These are phyloP conservation scores for Chymomyza amoena DNA, from an alignment of 2,888 invertebrate species.

Conservation along the genomic window DNA sequence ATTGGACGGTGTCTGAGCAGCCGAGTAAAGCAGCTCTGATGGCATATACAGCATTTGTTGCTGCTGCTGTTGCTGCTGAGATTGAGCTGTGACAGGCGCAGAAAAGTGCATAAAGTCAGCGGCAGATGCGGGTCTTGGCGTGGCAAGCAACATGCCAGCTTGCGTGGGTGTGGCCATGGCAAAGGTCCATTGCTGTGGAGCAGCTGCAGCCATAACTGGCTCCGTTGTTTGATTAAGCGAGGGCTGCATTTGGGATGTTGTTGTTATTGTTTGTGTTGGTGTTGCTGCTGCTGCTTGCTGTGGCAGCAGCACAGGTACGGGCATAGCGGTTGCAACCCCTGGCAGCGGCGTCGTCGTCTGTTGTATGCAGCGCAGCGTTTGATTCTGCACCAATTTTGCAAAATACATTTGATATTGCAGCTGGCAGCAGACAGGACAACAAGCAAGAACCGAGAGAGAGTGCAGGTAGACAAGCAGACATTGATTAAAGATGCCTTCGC, in stretches of 20 bases:
- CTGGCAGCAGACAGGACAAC: slow-evolving; percentile 38
- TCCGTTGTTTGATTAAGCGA: slow-evolving; percentile 6
- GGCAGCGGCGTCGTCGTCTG: slow-evolving; percentile 39
- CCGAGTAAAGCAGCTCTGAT: slow-evolving; percentile 33
- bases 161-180: slow-evolving; percentile 63
- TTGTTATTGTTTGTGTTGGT: not conserved
- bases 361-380: slow-evolving; percentile 74
- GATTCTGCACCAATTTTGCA: slow-evolving; percentile 77
- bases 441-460: not conserved
- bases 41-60: slow-evolving; percentile 35
- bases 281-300: slow-evolving; percentile 24
- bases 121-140: slow-evolving; percentile 17
- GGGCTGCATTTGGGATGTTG: slow-evolving; percentile 21
- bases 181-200: slow-evolving; percentile 61
- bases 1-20: slow-evolving; percentile 25
- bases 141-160: slow-evolving; percentile 56
- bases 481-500: slow-evolving; percentile 20
- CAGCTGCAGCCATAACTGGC: slow-evolving; percentile 1
- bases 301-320: slow-evolving; percentile 37
- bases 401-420: slow-evolving; percentile 78
- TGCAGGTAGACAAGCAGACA: not conserved
- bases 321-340: slow-evolving; percentile 15
- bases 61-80: not conserved
- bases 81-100: slow-evolving; percentile 5
- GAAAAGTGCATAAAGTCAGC: slow-evolving; percentile 45